A percentile compares a stretch with the other conserved stretches of the same genome.
Conservation (phyloP, 2,888 invertebrate species). For the Calameuta idolon region DNA sequence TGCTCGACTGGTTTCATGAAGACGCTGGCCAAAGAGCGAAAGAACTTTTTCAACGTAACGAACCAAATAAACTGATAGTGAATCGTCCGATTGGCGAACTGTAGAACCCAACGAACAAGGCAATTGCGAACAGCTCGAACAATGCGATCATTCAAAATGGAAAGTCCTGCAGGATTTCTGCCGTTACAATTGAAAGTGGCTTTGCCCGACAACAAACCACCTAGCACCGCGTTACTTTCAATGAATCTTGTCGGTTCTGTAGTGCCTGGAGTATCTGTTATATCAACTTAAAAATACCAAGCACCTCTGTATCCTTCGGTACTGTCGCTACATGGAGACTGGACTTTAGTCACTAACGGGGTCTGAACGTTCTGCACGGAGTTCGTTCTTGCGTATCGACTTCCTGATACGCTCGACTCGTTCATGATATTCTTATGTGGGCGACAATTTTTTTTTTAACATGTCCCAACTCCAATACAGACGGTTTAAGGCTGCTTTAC, state of each 20-base stretch:
- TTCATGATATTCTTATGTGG: neutral
- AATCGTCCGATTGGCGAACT: neutral
- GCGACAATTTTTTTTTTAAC: neutral
- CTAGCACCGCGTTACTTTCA: slow-evolving; percentile 39
- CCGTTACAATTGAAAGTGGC: slow-evolving; percentile 55
- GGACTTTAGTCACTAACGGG: slow-evolving; percentile 3
- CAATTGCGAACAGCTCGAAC: slow-evolving; percentile 17
- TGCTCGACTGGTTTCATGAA: neutral
- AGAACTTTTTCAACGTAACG: neutral
- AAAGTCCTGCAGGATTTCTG: slow-evolving; percentile 47
- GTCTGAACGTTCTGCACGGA: neutral
- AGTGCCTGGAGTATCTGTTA: neutral
- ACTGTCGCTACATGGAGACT: neutral
- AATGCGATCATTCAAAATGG: slow-evolving; percentile 42
- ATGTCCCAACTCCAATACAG: neutral
- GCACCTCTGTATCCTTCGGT: neutral
- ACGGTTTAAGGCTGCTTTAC: neutral
- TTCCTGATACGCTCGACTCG: slow-evolving; percentile 6
- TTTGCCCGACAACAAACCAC: slow-evolving; percentile 27
- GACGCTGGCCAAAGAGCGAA: neutral
- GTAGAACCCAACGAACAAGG: neutral
- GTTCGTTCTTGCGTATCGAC: slow-evolving; percentile 10
- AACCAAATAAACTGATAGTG: neutral
- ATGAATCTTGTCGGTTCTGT: slow-evolving; percentile 16
- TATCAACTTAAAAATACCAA: neutral